Evolutionary conservation across 2,797 vertebrate genomes (phyloP), one percentile per base, ranked within the genome.

Genomic region (Cheirogaleus major): DNA sequence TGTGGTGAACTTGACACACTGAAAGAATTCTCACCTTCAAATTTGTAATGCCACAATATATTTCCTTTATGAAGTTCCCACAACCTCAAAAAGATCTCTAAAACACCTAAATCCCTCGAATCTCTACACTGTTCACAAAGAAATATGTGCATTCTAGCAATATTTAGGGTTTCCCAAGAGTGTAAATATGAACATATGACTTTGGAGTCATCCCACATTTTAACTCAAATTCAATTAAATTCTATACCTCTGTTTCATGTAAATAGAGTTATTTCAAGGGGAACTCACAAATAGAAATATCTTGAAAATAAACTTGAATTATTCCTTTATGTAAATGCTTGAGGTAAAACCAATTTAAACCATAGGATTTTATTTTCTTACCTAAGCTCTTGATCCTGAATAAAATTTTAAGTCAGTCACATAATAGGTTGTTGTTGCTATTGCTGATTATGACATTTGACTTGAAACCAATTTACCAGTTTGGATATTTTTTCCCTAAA

Each of bases 151-250:
- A 75, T 96, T 94, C 86, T 27, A 93, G 89, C 22, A 95, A 95
- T 82, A 38, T 69, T 93, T 85, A 93, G 38, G 18, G 41, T 95
- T 96, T 96, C 50, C 84, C 84, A 92, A 32, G 93, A 91, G 82
- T 55, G 41, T 95, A 96, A 97, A 91, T 89, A 92, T 38, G 87
- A 95, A 23, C 38, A 91, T 67, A 65, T n/a, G 7, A 67, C 25
- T 70, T 88, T 43, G 41, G 81, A 90, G 18, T 8, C 50, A 89
- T 92, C 61, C 72, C 50, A 88, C 15, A 45, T 93, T 96, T 93
- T 91, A 89, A 96, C 94, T 97, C 92, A 92, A 80, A 97, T 94
- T 91, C 57, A 95, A 17, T 76, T 79, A 96, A 95, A 90, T 81
- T 15, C 17, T 61, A 45, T 61, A 59, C 52, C 32, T 92, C 32